Evolutionary conservation across 2,113 vertebrate genomes (phyloP), one percentile per base, ranked within the genome.

Genomic region (Uropsilus gracilis): DNA sequence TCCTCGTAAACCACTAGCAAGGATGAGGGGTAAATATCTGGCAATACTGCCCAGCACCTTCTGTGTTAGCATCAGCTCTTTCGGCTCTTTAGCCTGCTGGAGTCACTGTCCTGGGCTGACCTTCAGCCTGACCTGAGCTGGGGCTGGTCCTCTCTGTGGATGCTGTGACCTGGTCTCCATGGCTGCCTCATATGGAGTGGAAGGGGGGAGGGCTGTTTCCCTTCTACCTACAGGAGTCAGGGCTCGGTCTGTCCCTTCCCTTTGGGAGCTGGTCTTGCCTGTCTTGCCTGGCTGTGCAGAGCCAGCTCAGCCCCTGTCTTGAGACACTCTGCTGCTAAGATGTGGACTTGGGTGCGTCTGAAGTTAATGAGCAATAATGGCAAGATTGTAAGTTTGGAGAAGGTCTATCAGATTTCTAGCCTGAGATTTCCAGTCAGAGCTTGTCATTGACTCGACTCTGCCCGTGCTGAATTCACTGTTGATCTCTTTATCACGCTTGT

Each of bases 361-460:
- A 77, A 53, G 34, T 86, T 66, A 53, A 20, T 20, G 69, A 77
- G 48, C 8, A 68, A 75, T 48, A 37, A n/a, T 48, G 61, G 53
- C 37, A 88, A 73, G 8, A 16, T 37, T 30, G 64, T 57, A 72
- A 73, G 78, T 12, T 89, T 61, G 39, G 0, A 53, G n/a, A 34
- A 86, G 71, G 22, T 76, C 95, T 61, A 28, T 78, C 53, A 24
- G 37, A 68, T 86, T 83, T 89, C 32, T 50, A 93, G 57, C 44
- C 71, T 61, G 16, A 57, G 34, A 30, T 42, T 80, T 63, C 2
- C n/a, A 44, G 22, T 68, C 34, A n/a, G 59, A 32, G 44, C 30
- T 11, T 66, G n/a, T 53, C 44, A 20, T 57, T 26, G 24, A 32
- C 48, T 37, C 3, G 86, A 1, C 5, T 77, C 32, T 87, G 14